Evolutionary conservation across 2,797 vertebrate species (phyloP), one percentile per base, ranked within the genome.

Genomic region (Ctenochaetus hawaiiensis): DNA sequence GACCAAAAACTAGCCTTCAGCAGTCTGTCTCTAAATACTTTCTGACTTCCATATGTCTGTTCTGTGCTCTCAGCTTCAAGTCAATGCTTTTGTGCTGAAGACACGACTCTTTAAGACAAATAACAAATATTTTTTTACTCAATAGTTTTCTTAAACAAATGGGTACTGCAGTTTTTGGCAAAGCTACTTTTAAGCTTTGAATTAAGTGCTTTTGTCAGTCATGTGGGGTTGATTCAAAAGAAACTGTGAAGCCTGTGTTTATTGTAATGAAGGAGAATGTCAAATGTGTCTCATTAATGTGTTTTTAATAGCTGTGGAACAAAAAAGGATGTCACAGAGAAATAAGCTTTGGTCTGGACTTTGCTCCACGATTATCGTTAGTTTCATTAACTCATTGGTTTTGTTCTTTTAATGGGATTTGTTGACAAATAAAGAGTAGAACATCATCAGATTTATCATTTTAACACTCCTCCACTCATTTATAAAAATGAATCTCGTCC

Each of bases 281-380:
- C 52, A 51, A 18, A 64, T 34, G 30, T 34, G 30, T 34, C 30
- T 63, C 59, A 69, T 17, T 70, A 16, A 23, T 51, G 51, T 76
- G 45, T 37, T 70, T 76, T 57, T 76, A 63, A 69, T 63, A 18
- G 10, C 34, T 68, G 41, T 54, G 18, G 34, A 34, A 58, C 45
- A 63, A 51, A 14, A 49, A 48, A 18, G 56, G 17, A 39, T 60
- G 18, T 51, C 51, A 18, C 22, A 51, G 59, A 49, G n/a, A 8
- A 69, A 58, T 57, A 45, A n/a, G 45, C 30, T 39, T 44, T 22
- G 30, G 30, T 72, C 34, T 41, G 56, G 44, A 30, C 53, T 44
- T 56, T 34, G 16, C 22, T 73, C 20, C 20, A 30, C 20, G 52
- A 68, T 64, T 43, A 66, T 64, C 51, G 13, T 58, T 26, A 39